Base-by-base conservation (phyloP, 2,888 invertebrate species). In the Leptinotarsa haldemani region DNA sequence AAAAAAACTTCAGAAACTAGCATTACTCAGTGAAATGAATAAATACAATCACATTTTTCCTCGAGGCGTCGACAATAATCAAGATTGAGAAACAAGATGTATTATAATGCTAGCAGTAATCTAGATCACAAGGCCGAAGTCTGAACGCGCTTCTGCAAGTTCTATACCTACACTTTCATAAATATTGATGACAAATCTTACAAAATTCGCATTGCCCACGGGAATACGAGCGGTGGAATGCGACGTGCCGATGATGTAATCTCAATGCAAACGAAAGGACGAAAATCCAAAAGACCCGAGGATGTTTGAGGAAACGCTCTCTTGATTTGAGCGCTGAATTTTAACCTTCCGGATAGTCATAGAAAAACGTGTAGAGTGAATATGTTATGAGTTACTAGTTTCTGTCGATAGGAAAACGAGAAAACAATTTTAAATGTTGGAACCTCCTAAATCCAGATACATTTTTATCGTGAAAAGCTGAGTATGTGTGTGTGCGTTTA, bases 91-190 rank as follows among this genome's bases (percentile, higher is more conserved):
- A 61, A 20, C 22, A 20, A 61, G 30, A 13, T 20, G 48, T 22
- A 18, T 12, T 18, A 15, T n/a, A 30, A 64, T 22, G 69, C 52
- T 63, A 70, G 69, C 65, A 68, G 73, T 74, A 75, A 81, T 80
- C 74, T 80, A 76, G 80, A 80, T 78, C 79, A 79, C 82, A 82
- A 82, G 81, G 81, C 81, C 81, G 81, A 81, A 80, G 80, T 77
- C 80, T 75, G 4, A 20, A 50, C 30, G 58, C 64, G 30, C 48
- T 63, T 71, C 70, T 70, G 74, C 69, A 70, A 68, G 9, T 40
- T 40, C 73, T 69, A 20, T 20, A 74, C 80, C 80, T 77, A 79
- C 80, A 76, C 75, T 72, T 64, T 78, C 78, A 81, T 81, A 77
- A 79, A 80, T 81, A 81, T 81, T 81, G 73, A 80, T 77, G 75